Evolutionary conservation across 2,113 vertebrate species (phyloP).

Genomic region (Anoura caudifer): DNA sequence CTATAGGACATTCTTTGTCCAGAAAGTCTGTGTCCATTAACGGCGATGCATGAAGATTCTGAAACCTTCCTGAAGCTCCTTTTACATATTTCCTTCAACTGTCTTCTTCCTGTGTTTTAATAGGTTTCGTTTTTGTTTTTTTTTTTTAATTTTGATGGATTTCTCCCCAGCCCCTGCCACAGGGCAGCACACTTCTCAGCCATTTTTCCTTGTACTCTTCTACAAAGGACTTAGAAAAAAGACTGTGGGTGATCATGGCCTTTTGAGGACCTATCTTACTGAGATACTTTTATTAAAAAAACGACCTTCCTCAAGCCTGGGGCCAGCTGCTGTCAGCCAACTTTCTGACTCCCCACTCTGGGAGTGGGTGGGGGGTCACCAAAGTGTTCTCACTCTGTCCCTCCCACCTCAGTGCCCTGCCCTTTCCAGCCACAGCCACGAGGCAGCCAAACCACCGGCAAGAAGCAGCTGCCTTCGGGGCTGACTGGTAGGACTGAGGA

Average conservation of each 20-base stretch:
- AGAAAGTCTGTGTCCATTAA: background rate
- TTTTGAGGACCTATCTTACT: background rate
- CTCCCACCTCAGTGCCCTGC: background rate
- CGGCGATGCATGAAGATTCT: background rate
- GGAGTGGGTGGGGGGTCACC: background rate
- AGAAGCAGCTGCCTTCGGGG: background rate
- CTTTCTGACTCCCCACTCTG: background rate
- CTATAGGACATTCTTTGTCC: background rate
- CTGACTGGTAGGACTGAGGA: background rate
- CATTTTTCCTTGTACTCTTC: background rate
- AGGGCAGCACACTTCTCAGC: background rate
- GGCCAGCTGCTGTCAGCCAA: background rate
- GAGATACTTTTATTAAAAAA: background rate
- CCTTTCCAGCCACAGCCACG: accelerated
- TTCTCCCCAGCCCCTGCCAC: background rate
- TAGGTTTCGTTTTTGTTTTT: background rate
- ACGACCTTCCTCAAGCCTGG: background rate
- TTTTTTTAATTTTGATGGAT: background rate
- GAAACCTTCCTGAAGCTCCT: background rate
- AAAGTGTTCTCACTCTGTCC: background rate
- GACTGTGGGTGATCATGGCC: background rate
- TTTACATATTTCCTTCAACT: background rate
- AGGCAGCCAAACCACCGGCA: background rate
- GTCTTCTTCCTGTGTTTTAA: background rate
- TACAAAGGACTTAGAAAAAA: background rate